Evolutionary conservation across 2,797 vertebrate species (phyloP).

Genomic region (Cephalopachus bancanus): DNA sequence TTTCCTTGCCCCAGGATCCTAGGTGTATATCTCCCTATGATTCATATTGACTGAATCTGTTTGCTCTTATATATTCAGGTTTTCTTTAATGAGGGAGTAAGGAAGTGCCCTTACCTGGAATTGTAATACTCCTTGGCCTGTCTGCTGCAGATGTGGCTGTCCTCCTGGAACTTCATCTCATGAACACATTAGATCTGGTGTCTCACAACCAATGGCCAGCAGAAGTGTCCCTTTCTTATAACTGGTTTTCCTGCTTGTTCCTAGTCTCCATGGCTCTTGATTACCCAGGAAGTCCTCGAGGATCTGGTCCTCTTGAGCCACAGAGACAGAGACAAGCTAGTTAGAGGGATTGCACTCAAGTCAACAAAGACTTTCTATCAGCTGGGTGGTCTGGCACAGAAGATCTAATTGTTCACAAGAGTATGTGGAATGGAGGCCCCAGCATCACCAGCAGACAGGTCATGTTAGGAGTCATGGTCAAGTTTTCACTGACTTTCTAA

Average conservation of each 20-base stretch:
- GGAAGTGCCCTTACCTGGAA: constrained; percentile 27
- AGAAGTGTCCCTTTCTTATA: constrained; percentile 42
- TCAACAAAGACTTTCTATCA: constrained; percentile 42
- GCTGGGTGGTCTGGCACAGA: constrained; percentile 35
- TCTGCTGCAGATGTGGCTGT: neutral
- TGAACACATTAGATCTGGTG: constrained; percentile 57
- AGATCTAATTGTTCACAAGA: constrained; percentile 43
- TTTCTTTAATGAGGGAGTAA: neutral
- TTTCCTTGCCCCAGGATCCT: neutral
- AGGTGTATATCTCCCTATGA: neutral
- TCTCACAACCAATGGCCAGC: neutral
- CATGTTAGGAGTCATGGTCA: neutral
- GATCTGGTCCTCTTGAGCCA: constrained; percentile 65
- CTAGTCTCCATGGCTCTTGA: constrained; percentile 59
- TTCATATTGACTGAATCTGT: neutral
- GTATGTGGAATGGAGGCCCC: neutral
- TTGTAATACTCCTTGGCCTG: neutral
- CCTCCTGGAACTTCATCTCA: constrained; percentile 22
- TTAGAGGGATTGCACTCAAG: constrained; percentile 36
- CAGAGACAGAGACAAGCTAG: constrained; percentile 42
- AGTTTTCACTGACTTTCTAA: neutral
- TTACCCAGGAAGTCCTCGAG: constrained; percentile 43
- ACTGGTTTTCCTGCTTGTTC: constrained; percentile 66
- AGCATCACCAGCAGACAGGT: neutral
- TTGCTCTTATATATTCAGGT: neutral